Conservation (phyloP, 2,113 vertebrate genomes). For the Ochotona princeps region DNA sequence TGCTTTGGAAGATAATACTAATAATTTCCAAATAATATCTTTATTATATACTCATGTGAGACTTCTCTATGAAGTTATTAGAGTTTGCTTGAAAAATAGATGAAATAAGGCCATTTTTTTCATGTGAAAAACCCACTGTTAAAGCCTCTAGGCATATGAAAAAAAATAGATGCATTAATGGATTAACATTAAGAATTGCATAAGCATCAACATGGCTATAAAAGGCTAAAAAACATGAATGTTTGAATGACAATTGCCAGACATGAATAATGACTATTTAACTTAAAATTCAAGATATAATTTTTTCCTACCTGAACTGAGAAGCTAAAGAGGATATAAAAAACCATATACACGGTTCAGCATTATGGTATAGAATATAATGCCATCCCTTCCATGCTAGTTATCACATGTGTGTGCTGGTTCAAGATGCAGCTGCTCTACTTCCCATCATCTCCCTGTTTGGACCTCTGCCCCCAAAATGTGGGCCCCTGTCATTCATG, state of each 20-base stretch:
- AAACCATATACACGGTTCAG: neutral
- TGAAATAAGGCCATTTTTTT: constrained; percentile 16
- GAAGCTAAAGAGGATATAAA: neutral
- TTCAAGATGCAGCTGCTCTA: too few species aligned
- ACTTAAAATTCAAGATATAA: constrained; percentile 27
- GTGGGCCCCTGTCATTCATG: too few species aligned
- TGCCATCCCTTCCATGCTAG: too few species aligned
- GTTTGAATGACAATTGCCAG: constrained; percentile 26
- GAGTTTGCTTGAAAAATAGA: constrained; percentile 15
- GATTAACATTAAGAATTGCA: neutral
- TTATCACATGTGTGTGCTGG: too few species aligned
- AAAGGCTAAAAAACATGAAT: constrained; percentile 57
- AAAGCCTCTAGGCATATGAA: constrained; percentile 44
- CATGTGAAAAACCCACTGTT: neutral
- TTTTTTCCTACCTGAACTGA: constrained; percentile 31
- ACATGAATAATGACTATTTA: constrained; percentile 33
- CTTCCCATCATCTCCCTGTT: too few species aligned
- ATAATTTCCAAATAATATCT: constrained; percentile 43
- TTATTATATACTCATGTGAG: constrained; percentile 48
- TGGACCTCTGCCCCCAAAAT: too few species aligned
- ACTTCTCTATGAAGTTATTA: constrained; percentile 41
- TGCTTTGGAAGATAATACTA: neutral
- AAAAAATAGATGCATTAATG: constrained; percentile 41
- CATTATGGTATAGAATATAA: too few species aligned
- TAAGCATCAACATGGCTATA: neutral